Base-by-base conservation (phyloP, 2,888 invertebrate genomes). In the Fragum sueziense region DNA sequence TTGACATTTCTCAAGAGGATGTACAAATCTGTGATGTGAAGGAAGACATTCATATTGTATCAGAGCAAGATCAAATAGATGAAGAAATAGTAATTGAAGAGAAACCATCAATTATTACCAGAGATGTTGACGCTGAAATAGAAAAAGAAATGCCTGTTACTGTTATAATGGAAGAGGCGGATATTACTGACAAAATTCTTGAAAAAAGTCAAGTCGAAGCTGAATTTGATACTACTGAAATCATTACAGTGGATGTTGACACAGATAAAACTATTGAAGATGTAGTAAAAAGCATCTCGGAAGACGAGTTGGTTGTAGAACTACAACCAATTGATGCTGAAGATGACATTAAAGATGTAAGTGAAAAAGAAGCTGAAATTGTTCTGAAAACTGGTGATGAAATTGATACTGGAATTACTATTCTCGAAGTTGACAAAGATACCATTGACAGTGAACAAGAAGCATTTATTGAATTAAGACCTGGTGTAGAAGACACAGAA, bases 381-480 rank as follows among this genome's bases (percentile, higher is more conserved):
- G 14, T 31, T 11, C 52, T 25, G 1, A 27, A 74, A 51, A 31
- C 57, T 27, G 71, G 83, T 67, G 79, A 82, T 11, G 78, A 82
- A 70, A 47, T 69, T 2, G 33, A 52, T 59, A 52, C 47, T 47
- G 70, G 77, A 14, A 17, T 68, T 22, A 29, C 29, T 20, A 33
- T 57, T n/a, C 33, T 20, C 17, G 33, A 47, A 9, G 17, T 47
- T 70, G 25, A 3, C 3, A 27, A 25, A 72, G 34, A 72, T 17
- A 27, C 80, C 57, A n/a, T 82, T 83, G 78, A 75, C 79, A 34
- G 75, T 76, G 67, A 87, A 69, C 22, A 70, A 34, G 68, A 70
- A 52, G 93, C 94, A 84, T 92, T 78, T 85, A 85, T 75, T 76
- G 61, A 73, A 79, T 11, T 75, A 14, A 22, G 52, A 57, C 54